Base-by-base conservation (phyloP, 2,888 invertebrate genomes). In the Autographa pulchrina region DNA sequence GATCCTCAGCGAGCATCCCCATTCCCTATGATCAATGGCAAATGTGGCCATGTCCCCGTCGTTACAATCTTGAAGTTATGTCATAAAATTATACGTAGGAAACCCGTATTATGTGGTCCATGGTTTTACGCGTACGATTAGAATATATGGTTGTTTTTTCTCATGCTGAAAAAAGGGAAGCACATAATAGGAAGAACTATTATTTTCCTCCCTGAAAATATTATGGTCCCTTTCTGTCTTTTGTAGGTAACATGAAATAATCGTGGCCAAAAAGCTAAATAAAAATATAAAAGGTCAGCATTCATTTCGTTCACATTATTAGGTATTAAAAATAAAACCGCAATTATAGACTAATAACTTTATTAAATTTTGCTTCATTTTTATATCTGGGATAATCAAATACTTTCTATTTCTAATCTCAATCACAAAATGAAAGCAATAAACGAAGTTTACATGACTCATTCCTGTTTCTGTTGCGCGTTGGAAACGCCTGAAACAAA, bases 11-110 rank as follows among this genome's bases (percentile, higher is more conserved):
- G 65, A 66, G 79, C 77, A 75, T 78, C 68, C 64, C 79, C 75
- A 79, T 78, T 79, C 41, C 63, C 75, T 75, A 75, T 78, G 77
- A 78, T 79, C 77, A 79, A 78, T 78, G 77, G 79, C 77, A 31
- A 79, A 75, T 78, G 72, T 78, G 72, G 68, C 68, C 68, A 68
- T 65, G 68, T 66, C 68, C 60, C 60, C 64, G 79, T 66, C 75
- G 66, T 61, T 48, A 66, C 68, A 79, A 75, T 78, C 72, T 72
- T 63, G 65, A 75, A 75, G 56, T 73, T 81, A 69, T 69, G 67
- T 72, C 43, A 71, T 71, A 58, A 65, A 54, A 81, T 52, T 63
- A 56, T 41, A 66, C 41, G 18, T 13, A 65, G 59, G 18, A 65
- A 38, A 71, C 41, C 65, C 41, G 20, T 25, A 20, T 38, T 3